phyloP scores from a whole-genome alignment of 1,140 invertebrate genomes.

The Vanessa tameamea region DNA sequence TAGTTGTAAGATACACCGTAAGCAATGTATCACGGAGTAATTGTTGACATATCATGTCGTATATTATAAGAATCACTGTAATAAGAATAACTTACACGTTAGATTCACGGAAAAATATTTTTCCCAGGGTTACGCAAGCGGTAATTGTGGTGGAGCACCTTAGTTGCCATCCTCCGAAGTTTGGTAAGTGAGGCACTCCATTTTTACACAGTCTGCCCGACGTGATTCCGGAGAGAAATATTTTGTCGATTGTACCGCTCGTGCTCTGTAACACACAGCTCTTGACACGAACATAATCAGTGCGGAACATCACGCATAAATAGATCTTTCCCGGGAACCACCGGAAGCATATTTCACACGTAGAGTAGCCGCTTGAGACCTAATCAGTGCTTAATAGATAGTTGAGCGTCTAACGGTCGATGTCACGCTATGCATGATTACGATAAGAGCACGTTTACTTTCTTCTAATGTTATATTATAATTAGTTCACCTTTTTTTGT shows the following conservation, averaged over 20 bases:
- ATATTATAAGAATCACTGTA: constrained; percentile 73
- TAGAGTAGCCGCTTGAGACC: constrained; percentile 74
- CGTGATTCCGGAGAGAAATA: constrained; percentile 81
- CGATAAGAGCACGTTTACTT: constrained; percentile 75
- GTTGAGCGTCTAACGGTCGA: constrained; percentile 68
- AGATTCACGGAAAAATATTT: constrained; percentile 81
- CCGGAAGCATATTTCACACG: constrained; percentile 70
- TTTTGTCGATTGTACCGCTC: constrained; percentile 79
- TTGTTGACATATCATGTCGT: constrained; percentile 51
- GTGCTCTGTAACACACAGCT: constrained; percentile 70
- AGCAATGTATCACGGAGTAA: constrained; percentile 62
- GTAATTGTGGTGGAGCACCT: constrained; percentile 81
- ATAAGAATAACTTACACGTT: constrained; percentile 77
- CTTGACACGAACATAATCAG: constrained; percentile 64
- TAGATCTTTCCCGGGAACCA: constrained; percentile 79
- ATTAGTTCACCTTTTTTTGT: constrained; percentile 52
- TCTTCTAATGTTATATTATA: constrained; percentile 54
- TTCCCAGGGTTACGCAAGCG: constrained; percentile 81
- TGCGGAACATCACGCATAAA: constrained; percentile 79
- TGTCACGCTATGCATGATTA: constrained; percentile 79
- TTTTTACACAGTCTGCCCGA: constrained; percentile 78
- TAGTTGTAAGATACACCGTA: constrained; percentile 65
- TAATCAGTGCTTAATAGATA: constrained; percentile 65
- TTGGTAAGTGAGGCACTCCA: constrained; percentile 81
- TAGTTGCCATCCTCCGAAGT: constrained; percentile 80